Evolutionary conservation across 2,888 invertebrate genomes (phyloP), one percentile per base, ranked within the genome.

Genomic region (Leptodirus hochenwartii): DNA sequence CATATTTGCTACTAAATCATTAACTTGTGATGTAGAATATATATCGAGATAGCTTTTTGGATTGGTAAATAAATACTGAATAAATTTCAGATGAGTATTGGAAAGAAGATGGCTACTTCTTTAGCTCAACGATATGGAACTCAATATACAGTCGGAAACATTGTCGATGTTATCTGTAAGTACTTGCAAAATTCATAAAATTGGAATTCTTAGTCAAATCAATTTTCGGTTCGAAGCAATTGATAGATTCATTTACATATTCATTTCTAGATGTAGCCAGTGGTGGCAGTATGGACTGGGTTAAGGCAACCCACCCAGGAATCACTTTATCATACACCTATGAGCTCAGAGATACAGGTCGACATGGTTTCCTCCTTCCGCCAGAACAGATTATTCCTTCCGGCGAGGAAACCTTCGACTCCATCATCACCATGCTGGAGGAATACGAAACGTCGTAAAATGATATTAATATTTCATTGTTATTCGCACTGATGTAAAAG

Each of bases 271-370:
- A 69, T 45, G 54, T 61, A 1, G 66, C 71, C 1, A 64, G 69
- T 4, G 78, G 78, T 1, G 58, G 61, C 2, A 62, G 68, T 8
- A 58, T 66, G 29, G 82, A 85, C 47, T 84, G 78, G 73, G 75
- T 66, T 0, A 76, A 80, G 43, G 59, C 80, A 10, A 61, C 69
- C 0, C n/a, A n/a, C n/a, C n/a, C n/a, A n/a, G n/a, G n/a, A n/a
- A n/a, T n/a, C n/a, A n/a, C n/a, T n/a, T n/a, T n/a, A n/a, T n/a
- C n/a, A n/a, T 78, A 69, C 37, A 71, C 74, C 0, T 72, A 72
- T 37, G 74, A 77, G 45, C 51, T 78, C 2, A 59, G 81, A 3
- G 82, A 82, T 44, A 62, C 53, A 3, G 79, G 78, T 0, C 45
- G 50, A 0, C 66, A 62, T 43, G 81, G 81, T 0, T 75, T 77